Conservation (phyloP, 2,113 vertebrate genomes). For the Hypomesus transpacificus region DNA sequence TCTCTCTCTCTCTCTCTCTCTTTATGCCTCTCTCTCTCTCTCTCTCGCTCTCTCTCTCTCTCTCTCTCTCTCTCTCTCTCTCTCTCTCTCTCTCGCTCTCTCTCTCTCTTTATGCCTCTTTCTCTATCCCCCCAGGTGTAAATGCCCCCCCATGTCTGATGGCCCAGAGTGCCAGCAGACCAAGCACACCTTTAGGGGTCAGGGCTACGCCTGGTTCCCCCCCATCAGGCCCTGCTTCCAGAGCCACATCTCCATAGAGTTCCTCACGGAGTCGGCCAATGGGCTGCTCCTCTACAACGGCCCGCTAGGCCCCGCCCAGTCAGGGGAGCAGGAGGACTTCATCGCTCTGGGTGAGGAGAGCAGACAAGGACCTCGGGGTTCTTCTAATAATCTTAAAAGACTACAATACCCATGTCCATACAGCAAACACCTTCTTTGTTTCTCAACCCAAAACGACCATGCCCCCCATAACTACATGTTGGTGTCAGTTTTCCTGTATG, state of each 20-base stretch:
- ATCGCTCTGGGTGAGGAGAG: slow-evolving; percentile 75
- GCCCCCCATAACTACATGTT: not conserved
- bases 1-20: not conserved
- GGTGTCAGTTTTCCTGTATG: not conserved
- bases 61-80: no score
- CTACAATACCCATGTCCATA: not conserved
- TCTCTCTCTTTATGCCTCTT: slow-evolving; percentile 1
- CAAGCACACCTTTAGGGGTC: slow-evolving; percentile 78
- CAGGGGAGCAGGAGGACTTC: slow-evolving; percentile 73
- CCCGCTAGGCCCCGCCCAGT: slow-evolving; percentile 60
- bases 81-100: not conserved
- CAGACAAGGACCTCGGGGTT: not conserved
- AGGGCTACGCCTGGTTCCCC: slow-evolving; percentile 85
- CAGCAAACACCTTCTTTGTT: not conserved
- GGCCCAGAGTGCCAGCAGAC: slow-evolving; percentile 88
- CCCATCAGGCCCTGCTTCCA: slow-evolving; percentile 81
- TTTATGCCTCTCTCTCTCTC: not conserved
- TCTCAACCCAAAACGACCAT: no score
- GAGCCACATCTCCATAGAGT: slow-evolving; percentile 82
- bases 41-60: not conserved
- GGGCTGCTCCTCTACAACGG: slow-evolving; percentile 84
- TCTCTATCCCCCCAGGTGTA: slow-evolving; percentile 67
- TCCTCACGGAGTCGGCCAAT: slow-evolving; percentile 75
- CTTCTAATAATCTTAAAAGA: not conserved
- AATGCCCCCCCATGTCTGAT: slow-evolving; percentile 76